Conservation (phyloP, 2,797 vertebrate species). For the Melanotaenia nigrans region DNA sequence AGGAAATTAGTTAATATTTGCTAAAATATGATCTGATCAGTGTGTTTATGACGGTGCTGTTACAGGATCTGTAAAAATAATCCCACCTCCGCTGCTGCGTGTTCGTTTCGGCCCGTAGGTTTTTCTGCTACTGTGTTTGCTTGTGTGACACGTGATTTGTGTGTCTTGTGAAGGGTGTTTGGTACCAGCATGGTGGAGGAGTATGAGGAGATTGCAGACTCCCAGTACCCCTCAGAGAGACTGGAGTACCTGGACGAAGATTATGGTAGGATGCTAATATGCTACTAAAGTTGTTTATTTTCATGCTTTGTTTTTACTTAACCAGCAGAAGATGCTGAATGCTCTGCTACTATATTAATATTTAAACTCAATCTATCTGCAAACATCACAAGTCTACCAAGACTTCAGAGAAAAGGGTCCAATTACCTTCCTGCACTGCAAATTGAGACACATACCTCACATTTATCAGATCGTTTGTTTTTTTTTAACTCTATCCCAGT, state of each 20-base stretch:
- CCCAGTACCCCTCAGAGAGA: conserved; percentile 94
- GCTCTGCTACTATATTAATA: background rate
- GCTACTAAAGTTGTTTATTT: background rate
- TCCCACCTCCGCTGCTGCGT: conserved; percentile 3
- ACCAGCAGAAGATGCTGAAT: background rate
- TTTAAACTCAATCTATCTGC: background rate
- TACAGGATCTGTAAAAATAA: background rate
- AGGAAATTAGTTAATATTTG: background rate
- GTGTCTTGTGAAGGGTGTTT: conserved; percentile 88
- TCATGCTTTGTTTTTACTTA: background rate
- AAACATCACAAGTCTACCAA: background rate
- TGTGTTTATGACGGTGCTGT: background rate
- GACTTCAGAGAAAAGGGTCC: background rate
- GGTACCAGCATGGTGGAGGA: conserved; percentile 99
- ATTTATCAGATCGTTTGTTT: conserved; percentile 1
- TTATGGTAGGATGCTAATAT: conserved; percentile 83
- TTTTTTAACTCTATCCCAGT: background rate
- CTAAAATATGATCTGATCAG: background rate
- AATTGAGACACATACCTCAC: conserved; percentile 1
- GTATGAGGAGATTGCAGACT: conserved; percentile 97
- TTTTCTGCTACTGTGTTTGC: conserved; percentile 4
- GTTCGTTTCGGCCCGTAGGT: background rate
- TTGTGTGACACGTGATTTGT: conserved; percentile 30
- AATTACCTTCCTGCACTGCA: conserved; percentile 4
- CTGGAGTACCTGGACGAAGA: conserved; percentile 96